Evolutionary conservation across 2,113 vertebrate genomes (phyloP), one percentile per base, ranked within the genome.

Genomic region (Hystrix cristata): DNA sequence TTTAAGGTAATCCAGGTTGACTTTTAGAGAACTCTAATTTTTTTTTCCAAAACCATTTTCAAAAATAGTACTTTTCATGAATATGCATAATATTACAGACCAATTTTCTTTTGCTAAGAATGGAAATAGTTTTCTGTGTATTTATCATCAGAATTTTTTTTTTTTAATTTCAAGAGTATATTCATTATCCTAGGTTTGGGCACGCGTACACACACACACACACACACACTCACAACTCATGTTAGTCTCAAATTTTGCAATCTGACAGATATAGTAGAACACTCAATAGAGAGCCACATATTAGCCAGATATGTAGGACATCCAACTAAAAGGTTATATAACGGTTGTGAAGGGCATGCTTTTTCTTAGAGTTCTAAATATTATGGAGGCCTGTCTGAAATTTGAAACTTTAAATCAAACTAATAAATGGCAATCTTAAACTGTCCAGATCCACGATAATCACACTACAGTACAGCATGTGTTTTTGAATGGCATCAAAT

Each of bases 21-120:
- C 93, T 57, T 93, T 84, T 83, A 83, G 43, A 48, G 93, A 96
- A 65, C 0, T 6, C 5, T 59, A 64, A 59, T 80, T 21, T 51
- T 81, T 74, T 69, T 91, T 91, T 76, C n/a, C 5, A 13, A 91
- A 83, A 64, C 29, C 57, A 82, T 92, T 96, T 95, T 86, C 3
- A 71, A 89, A 69, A 86, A 31, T 25, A 90, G 5, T 64, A 60
- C 16, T 87, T 81, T 87, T 10, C 62, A 31, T 74, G 46, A 94
- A 76, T 94, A 48, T 12, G 65, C 29, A 55, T 90, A 14, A 80
- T 93, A 80, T 95, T 80, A 82, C 51, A 95, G 51, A 93, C 27
- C 4, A 83, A 60, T 95, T 67, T n/a, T 93, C 11, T 94, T 96
- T 95, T 87, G 34, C 46, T 87, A 89, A 57, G n/a, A 59, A 96